Evolutionary conservation across 2,113 vertebrate genomes (phyloP).

Genomic region (Phocoena phocoena): DNA sequence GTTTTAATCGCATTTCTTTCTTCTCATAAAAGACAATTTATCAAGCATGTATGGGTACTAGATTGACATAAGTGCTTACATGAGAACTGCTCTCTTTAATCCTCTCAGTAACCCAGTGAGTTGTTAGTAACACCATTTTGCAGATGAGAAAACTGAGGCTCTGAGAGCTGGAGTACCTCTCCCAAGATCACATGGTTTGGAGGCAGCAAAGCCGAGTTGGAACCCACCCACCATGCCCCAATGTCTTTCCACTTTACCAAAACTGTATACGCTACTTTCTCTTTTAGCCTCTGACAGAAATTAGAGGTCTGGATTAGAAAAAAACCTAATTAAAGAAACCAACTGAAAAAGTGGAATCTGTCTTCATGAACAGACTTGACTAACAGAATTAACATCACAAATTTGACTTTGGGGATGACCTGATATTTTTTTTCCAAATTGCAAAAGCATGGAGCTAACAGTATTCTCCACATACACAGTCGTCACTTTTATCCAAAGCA

Average conservation of each 20-base stretch:
- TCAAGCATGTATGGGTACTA: neutral
- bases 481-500: constrained; percentile 49
- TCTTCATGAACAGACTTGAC: neutral
- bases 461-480: constrained; percentile 36
- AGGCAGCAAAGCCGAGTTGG: neutral
- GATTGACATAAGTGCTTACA: neutral
- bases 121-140: neutral
- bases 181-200: neutral
- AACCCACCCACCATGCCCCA: too few relatives aligned
- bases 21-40: neutral
- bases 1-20: neutral
- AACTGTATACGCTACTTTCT: neutral
- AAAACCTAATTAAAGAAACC: neutral
- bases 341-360: neutral
- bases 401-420: neutral
- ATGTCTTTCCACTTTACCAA: neutral
- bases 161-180: neutral
- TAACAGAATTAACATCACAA: neutral
- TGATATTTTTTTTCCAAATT: neutral
- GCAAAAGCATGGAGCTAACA: neutral
- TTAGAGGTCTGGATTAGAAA: neutral
- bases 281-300: neutral
- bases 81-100: neutral
- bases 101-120: neutral
- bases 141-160: neutral